phyloP scores from a whole-genome alignment of 2,888 invertebrate species.

The Plagiodera versicolora region DNA sequence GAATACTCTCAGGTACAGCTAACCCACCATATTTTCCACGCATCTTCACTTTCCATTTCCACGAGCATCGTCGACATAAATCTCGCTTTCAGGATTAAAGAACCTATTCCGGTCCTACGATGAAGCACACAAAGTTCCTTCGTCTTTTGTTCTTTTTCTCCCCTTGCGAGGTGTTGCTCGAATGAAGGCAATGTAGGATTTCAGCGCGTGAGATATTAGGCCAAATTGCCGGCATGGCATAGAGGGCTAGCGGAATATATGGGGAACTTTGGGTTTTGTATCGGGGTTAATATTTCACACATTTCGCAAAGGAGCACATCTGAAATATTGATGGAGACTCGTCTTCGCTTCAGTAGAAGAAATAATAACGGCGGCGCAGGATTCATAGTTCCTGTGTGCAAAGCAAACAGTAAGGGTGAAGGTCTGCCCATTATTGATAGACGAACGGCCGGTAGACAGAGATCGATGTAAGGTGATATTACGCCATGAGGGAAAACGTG shows the following conservation, averaged over 20 bases:
- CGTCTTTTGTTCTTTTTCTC: not conserved
- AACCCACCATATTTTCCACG: not conserved
- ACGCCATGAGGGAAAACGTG: conserved; percentile 18
- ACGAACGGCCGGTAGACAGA: not conserved
- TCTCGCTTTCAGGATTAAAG: conserved; percentile 10
- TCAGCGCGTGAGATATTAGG: not conserved
- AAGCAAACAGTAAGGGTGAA: not conserved
- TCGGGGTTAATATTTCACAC: not conserved
- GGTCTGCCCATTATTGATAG: conserved; percentile 11
- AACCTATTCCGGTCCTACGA: not conserved
- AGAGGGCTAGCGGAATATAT: not conserved
- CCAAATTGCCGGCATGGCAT: not conserved
- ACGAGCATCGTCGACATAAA: conserved; percentile 5
- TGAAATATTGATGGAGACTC: no score
- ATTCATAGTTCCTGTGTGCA: no score
- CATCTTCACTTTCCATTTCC: conserved; percentile 5
- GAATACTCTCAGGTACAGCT: conserved; percentile 62
- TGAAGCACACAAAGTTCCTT: not conserved
- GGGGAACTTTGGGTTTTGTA: not conserved
- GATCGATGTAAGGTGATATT: conserved; percentile 36
- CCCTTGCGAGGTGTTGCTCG: not conserved
- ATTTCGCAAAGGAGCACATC: not conserved
- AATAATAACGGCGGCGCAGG: no score
- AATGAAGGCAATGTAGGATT: not conserved
- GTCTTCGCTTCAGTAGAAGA: no score